These are phyloP conservation scores for Syndactyla subalaris DNA, from an alignment of 2,797 vertebrate species.

Conservation along the genomic window DNA sequence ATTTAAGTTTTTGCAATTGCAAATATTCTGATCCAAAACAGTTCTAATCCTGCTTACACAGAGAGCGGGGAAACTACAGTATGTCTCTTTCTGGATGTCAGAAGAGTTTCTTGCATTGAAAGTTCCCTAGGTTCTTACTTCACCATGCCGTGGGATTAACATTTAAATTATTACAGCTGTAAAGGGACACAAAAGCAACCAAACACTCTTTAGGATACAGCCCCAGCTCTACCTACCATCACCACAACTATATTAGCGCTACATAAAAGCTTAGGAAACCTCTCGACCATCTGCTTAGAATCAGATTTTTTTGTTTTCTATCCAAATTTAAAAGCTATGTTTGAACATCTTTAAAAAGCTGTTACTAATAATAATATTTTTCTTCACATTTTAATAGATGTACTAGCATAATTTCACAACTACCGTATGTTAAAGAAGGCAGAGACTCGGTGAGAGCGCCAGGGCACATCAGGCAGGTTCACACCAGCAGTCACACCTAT, in stretches of 20 bases:
- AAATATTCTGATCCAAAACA: constrained; percentile 41
- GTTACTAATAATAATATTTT: not conserved
- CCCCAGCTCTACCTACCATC: not conserved
- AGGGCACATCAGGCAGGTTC: not conserved
- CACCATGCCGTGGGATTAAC: not conserved
- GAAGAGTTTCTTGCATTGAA: not conserved
- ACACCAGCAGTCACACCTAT: not conserved
- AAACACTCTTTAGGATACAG: not conserved
- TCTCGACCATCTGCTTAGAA: not conserved
- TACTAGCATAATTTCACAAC: not conserved
- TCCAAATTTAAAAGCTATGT: not conserved
- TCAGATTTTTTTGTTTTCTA: not conserved
- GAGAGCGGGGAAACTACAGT: not conserved
- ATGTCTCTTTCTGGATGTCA: not conserved
- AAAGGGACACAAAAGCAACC: not conserved
- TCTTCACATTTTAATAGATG: not conserved
- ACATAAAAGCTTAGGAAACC: not conserved
- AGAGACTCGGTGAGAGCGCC: not conserved
- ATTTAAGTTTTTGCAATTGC: constrained; percentile 21
- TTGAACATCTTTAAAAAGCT: not conserved
- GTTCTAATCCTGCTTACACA: not conserved
- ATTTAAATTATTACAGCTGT: not conserved
- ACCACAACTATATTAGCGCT: not conserved
- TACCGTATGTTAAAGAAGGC: not conserved
- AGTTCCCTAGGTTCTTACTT: not conserved